Evolutionary conservation across 2,888 invertebrate genomes (phyloP), one percentile per base, ranked within the genome.

Genomic region (Scaptomyza cyrtandrae): DNA sequence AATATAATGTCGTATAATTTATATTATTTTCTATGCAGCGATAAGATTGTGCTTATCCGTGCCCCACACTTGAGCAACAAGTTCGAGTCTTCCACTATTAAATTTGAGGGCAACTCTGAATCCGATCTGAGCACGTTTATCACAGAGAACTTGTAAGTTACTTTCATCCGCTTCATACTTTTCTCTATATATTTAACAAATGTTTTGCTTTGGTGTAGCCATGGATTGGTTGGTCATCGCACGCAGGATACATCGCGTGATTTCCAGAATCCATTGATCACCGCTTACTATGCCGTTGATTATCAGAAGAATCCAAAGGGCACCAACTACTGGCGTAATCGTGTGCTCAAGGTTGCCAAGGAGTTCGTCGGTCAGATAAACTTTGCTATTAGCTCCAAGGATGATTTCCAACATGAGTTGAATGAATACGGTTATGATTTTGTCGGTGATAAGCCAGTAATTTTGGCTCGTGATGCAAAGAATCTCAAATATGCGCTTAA

Each of bases 271-370:
- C 99, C 99, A 1, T 92, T 98, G 71, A 94, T 99, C 45, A 95
- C 98, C 58, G 99, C 97, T 31, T 99, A 97, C 93, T 99, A 96
- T 92, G 94, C 94, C 80, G 98, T 99, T 11, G 99, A 99, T 93
- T 99, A 99, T 90, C 94, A 95, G 31, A 99, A 98, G 93, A 99
- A 99, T 92, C 94, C 96, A 27, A 99, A 99, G 93, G 99, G 98
- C 52, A 98, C 99, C 56, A 99, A 99, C 93, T 99, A 99, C 94
- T 99, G 99, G 99, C 96, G 98, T 88, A 99, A 99, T 93, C 95
- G 99, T 78, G 95, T 99, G 54, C 94, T 99, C 86, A 99, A 99
- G 93, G 95, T 94, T 29, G 92, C 92, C 41, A 92, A 92, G 77
- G 91, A 90, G 52, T 92, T 91, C 67, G 86, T 62, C 3, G 91